Evolutionary conservation across 2,797 vertebrate genomes (phyloP).

Genomic region (Adelosebastes latens): DNA sequence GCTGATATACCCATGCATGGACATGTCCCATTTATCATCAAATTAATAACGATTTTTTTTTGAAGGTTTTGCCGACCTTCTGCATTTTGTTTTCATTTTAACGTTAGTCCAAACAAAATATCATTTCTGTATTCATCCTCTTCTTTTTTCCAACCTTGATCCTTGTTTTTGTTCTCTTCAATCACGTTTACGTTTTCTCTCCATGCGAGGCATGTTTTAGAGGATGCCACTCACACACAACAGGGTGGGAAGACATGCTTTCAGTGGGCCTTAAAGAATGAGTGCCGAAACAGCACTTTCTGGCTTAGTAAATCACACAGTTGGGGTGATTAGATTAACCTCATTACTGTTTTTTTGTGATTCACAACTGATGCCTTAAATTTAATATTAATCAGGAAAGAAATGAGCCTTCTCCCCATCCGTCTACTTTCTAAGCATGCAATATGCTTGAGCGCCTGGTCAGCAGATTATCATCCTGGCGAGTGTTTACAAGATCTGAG

Average conservation of each 20-base stretch:
- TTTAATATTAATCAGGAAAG: conserved; percentile 31
- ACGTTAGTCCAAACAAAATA: not conserved
- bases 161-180: not conserved
- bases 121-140: not conserved
- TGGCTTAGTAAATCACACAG: conserved; percentile 20
- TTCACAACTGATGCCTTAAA: conserved; percentile 27
- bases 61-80: not conserved
- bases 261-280: conserved; percentile 14
- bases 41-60: not conserved
- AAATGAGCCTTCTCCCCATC: conserved; percentile 20
- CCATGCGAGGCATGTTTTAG: not conserved
- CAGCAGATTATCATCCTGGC: not conserved
- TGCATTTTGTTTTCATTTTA: not conserved
- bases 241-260: not conserved
- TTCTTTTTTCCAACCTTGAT: not conserved
- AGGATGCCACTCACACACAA: not conserved
- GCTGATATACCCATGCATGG: not conserved
- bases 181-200: not conserved
- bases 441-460: conserved; percentile 34
- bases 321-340: conserved; percentile 20
- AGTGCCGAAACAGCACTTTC: conserved; percentile 6
- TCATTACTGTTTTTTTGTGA: conserved; percentile 9
- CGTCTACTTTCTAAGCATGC: not conserved
- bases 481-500: not conserved
- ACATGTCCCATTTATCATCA: conserved; percentile 3